Evolutionary conservation across 2,113 vertebrate species (phyloP), one percentile per base, ranked within the genome.

Genomic region (Capreolus pygargus): DNA sequence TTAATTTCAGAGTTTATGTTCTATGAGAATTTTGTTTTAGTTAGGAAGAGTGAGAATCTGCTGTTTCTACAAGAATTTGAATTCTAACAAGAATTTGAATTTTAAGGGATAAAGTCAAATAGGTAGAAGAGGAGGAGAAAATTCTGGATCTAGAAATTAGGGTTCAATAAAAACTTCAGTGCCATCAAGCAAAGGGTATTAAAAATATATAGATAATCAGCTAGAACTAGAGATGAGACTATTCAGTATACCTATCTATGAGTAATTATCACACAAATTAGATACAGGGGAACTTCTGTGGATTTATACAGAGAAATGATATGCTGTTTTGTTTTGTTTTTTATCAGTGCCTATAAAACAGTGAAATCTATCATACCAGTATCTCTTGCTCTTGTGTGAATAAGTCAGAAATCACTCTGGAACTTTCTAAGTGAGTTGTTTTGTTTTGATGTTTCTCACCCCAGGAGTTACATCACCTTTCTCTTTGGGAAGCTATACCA

Each of bases 51-150:
- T 58, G 16, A 36, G 23, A 70, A 91, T 93, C 43, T 87, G 55
- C 5, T 94, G 39, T 85, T 97, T 92, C 50, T 84, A 74, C 9
- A 92, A 78, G 88, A 50, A 50, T 50, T 50, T 92, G 74, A 76
- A 97, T 87, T 28, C 88, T 86, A 88, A 10, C 1, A 83, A 89
- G 43, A 81, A 88, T 95, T 87, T 97, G 47, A 87, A 28, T 88
- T 97, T 86, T 87, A 89, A 83, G 47, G 52, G 89, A 17, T 85
- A 58, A 82, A 92, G 50, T 45, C 5, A 95, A 85, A 82, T 47
- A 78, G 39, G 27, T 28, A 50, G 17, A 2, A 45, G 57, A 30
- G 23, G 33, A 89, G 6, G 27, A 89, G 33, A 33, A 36, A 94
- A 91, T 50, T 90, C 7, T 78, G 16, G 27, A 91, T 10, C 76